Conservation (phyloP, 2,797 vertebrate genomes). For the Cyprinella venusta region DNA sequence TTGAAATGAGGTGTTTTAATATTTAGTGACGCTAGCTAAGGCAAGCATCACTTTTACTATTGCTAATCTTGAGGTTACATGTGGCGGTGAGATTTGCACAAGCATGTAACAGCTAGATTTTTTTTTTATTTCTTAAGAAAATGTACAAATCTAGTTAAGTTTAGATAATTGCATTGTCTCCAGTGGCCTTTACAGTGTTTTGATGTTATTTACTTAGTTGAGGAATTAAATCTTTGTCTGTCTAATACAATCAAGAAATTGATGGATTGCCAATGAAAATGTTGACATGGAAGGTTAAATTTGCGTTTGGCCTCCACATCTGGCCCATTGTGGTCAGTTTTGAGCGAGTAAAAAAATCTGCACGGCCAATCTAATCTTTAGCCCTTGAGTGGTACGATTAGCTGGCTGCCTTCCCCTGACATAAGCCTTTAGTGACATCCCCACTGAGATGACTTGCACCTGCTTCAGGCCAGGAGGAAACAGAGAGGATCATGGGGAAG, state of each 20-base stretch:
- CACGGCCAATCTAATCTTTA: constrained; percentile 64
- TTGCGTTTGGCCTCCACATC: constrained; percentile 75
- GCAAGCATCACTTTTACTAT: background rate
- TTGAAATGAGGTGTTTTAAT: background rate
- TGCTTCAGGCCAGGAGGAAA: constrained; percentile 49
- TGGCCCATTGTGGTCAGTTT: constrained; percentile 68
- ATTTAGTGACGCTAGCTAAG: no score
- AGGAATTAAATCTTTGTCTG: background rate
- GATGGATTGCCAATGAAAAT: constrained; percentile 67
- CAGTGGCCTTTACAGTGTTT: background rate
- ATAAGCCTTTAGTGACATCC: constrained; percentile 42
- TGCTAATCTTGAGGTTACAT: background rate
- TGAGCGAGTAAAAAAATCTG: constrained; percentile 66
- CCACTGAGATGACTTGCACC: constrained; percentile 42
- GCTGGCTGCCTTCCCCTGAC: constrained; percentile 49
- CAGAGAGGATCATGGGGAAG: constrained; percentile 58
- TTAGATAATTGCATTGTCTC: background rate
- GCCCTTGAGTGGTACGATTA: constrained; percentile 61
- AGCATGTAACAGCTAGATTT: background rate
- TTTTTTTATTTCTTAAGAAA: no score
- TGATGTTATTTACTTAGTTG: constrained; percentile 3
- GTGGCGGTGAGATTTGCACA: background rate
- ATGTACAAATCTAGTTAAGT: background rate
- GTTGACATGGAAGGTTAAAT: constrained; percentile 63
- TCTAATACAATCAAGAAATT: constrained; percentile 69